Base-by-base conservation (phyloP, 2,888 invertebrate species). In the Smittia aterrima region DNA sequence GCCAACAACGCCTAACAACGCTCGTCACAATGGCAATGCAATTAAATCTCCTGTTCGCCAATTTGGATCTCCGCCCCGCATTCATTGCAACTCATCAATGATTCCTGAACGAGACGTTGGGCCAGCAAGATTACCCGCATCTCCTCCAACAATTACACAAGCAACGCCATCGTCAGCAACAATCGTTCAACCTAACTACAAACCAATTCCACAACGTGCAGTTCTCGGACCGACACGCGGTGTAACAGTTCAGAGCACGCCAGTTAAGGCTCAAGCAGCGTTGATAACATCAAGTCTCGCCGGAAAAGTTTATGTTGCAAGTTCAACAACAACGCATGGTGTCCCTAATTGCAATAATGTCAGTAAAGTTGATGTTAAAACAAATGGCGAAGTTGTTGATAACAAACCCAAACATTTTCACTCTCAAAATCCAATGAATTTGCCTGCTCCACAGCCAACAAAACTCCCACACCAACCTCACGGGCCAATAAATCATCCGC, bases 231-330 rank as follows among this genome's bases (percentile, higher is more conserved):
- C 87, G 1, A 85, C 87, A 0, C 85, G 85, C 74, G 72, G 72
- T 4, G 81, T 86, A 58, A 87, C 87, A 0, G 87, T 85, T 1
- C 87, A 87, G 77, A 88, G 87, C 76, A 84, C 86, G n/a, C 87
- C 88, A 0, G 87, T 88, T 0, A 85, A 86, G 77, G 85, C 85
- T n/a, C 87, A 87, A 75, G 86, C 87, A 0, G 84, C 87, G 3
- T 87, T 87, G 83, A 83, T 86, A 79, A 87, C 87, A 79, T 86
- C 85, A 75, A 85, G 85, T 6, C 79, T 85, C 0, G 62, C 72
- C 4, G 85, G 66, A 24, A 74, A 74, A 66, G 66, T 53, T 47
- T 74, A 54, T 20, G 47, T 74, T 84, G 79, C 84, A 0, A 79
- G 84, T 0, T 79, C 80, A 58, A 38, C 68, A 22, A 25, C 40